Evolutionary conservation across 2,888 invertebrate species (phyloP).

Genomic region (Boloria selene): DNA sequence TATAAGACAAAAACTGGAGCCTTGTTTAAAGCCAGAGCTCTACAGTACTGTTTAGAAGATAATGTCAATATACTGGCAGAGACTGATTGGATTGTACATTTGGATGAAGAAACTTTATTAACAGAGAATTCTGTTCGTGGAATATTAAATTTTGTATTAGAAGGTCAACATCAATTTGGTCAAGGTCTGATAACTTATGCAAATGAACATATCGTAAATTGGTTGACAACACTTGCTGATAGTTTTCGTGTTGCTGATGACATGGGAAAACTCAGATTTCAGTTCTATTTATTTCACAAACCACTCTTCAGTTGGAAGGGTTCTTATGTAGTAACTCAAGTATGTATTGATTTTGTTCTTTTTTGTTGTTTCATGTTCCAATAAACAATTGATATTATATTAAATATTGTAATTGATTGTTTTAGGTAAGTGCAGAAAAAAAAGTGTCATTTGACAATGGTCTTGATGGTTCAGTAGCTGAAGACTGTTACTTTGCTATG

Average conservation of each 20-base stretch:
- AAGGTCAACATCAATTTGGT: conserved; percentile 97
- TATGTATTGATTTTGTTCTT: conserved; percentile 55
- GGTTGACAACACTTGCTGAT: conserved; percentile 97
- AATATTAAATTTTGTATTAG: conserved; percentile 95
- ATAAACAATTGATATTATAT: background rate
- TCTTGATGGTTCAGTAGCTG: conserved; percentile 97
- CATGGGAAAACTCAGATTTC: conserved; percentile 97
- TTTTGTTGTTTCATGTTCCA: background rate
- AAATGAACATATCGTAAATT: conserved; percentile 97
- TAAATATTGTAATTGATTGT: conserved; percentile 41
- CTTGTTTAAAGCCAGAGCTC: conserved; percentile 95
- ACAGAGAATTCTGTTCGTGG: conserved; percentile 95
- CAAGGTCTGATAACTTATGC: conserved; percentile 98
- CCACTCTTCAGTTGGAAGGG: conserved; percentile 99
- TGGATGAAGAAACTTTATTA: conserved; percentile 97
- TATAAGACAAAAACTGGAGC: conserved; percentile 96
- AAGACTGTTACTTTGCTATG: conserved; percentile 99
- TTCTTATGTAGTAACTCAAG: conserved; percentile 98
- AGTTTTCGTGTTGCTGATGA: conserved; percentile 98
- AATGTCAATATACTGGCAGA: conserved; percentile 92
- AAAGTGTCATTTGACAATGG: conserved; percentile 98
- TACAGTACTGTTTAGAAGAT: conserved; percentile 97
- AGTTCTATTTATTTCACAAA: conserved; percentile 96
- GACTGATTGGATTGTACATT: conserved; percentile 97
- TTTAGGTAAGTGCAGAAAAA: conserved; percentile 93